A percentile compares a stretch with the other conserved stretches of the same genome.
phyloP scores from a whole-genome alignment of 2,113 vertebrate genomes.

The Cryptoleucopteryx plumbea region DNA sequence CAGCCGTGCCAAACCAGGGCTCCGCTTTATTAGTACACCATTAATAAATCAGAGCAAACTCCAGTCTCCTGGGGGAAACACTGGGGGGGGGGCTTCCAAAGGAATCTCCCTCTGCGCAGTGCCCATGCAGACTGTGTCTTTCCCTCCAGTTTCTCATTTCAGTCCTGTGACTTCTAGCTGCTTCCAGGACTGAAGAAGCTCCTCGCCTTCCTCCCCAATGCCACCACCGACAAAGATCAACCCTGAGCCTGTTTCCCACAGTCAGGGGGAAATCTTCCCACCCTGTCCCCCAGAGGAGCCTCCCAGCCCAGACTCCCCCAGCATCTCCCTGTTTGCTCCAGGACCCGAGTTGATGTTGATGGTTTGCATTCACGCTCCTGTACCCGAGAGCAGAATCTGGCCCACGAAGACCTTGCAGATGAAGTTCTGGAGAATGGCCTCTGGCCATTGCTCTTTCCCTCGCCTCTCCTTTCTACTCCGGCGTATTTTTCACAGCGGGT shows the following conservation, averaged over 20 bases:
- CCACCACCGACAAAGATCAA: fast-evolving
- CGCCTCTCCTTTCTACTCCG: neutral
- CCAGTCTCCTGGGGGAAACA: neutral
- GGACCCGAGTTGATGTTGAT: fast-evolving
- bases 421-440: neutral
- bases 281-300: neutral
- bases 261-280: neutral
- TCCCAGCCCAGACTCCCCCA: neutral
- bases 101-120: neutral
- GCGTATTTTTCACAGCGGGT: neutral
- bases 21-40: neutral
- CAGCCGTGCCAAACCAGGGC: neutral
- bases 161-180: neutral
- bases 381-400: neutral
- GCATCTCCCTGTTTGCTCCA: neutral
- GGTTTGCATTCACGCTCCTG: neutral
- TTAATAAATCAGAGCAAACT: neutral
- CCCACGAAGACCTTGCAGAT: neutral
- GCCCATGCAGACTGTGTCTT: fast-evolving
- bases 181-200: neutral
- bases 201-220: neutral
- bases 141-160: neutral
- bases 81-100: neutral
- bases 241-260: neutral
- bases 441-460: neutral